phyloP scores from a whole-genome alignment of 2,113 vertebrate genomes.

The Mungos mungo region DNA sequence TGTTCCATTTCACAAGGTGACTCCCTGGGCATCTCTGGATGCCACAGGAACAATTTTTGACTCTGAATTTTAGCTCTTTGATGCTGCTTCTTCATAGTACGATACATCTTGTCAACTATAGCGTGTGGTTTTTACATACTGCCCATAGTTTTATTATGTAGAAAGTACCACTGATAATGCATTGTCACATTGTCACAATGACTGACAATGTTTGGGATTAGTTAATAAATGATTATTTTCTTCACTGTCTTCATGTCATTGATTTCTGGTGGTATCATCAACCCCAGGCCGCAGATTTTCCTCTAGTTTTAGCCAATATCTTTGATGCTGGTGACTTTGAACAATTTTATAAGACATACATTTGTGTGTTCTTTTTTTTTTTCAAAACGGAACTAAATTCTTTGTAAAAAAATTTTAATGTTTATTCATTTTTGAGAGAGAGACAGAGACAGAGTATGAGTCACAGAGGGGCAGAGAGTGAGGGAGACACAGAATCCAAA shows the following conservation, averaged over 20 bases:
- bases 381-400: not conserved
- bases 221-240: not conserved
- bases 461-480: no score
- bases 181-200: not conserved
- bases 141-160: not conserved
- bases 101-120: not conserved
- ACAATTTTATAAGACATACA: not conserved
- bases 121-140: not conserved
- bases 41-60: not conserved
- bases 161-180: not conserved
- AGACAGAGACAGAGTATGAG: no score
- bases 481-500: no score
- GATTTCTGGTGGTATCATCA: not conserved
- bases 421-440: no score
- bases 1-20: not conserved
- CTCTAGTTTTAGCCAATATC: not conserved
- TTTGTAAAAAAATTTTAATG: not conserved
- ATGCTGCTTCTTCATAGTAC: not conserved
- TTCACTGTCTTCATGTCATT: slow-evolving; percentile 38
- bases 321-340: not conserved
- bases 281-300: not conserved
- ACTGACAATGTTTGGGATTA: not conserved
- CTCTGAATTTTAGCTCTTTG: not conserved
- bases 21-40: not conserved
- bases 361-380: not conserved